Base-by-base conservation (phyloP, 2,797 vertebrate genomes). In the Alectoris magna region DNA sequence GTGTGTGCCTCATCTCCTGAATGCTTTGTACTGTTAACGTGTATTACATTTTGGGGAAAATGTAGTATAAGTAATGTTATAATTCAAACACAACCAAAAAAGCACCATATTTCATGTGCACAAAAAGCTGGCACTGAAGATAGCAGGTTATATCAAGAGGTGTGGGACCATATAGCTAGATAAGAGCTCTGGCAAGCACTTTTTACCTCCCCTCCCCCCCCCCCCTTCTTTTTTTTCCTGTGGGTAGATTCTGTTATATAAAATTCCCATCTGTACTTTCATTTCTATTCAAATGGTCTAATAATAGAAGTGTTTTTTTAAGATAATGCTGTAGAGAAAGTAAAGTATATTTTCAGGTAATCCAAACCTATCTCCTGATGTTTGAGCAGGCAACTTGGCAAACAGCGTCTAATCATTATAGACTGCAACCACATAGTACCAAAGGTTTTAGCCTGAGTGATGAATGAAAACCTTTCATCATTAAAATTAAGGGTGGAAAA, bases 191-290 rank as follows among this genome's bases (percentile, higher is more conserved):
- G 69, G 78, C 51, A 91, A 89, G 92, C 63, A 51, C 26, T 38
- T 87, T 82, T 60, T 34, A 55, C 31, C 5, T 8, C 10, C 55
- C 31, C 26, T 18, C 11, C 11, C 39, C 9, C 39, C 9, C 39
- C 39, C 39, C 46, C 43, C 38, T 84, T 69, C 69, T 53, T 44
- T 58, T 78, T 56, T 77, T 41, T 31, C 19, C 80, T 84, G 60
- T 81, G 70, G 72, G 82, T 87, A 91, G 70, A 78, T 93, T 93
- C 59, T 84, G 73, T 84, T 83, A 41, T 39, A 88, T 95, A 70
- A 94, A 94, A 92, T 92, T 91, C 89, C 76, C 82, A 84, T 92
- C 84, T 93, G 76, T 84, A 90, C 89, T 96, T 94, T 94, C 82
- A 94, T 94, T 92, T 92, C 85, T 58, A 90, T 93, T 96, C 87